Evolutionary conservation across 2,113 vertebrate genomes (phyloP).

Genomic region (Leptosomus discolor): DNA sequence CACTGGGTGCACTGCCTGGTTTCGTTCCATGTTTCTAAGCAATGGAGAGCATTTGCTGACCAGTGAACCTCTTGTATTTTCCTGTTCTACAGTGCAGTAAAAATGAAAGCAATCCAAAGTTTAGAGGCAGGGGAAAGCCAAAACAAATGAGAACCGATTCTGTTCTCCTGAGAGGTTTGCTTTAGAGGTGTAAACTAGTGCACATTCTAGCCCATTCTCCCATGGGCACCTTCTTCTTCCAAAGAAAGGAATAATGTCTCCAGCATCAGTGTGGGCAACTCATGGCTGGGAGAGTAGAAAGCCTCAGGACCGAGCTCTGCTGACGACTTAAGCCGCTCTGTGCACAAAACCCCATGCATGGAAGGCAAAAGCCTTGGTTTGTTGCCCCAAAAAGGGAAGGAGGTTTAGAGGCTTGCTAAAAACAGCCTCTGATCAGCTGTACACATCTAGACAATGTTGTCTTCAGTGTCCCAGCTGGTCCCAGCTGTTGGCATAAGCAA

Average conservation of each 20-base stretch:
- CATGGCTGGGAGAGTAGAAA: neutral
- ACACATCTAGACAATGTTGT: neutral
- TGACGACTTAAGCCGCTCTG: neutral
- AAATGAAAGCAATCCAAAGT: neutral
- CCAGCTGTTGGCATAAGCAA: constrained; percentile 22
- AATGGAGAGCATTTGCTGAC: neutral
- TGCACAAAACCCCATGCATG: neutral
- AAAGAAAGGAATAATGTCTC: neutral
- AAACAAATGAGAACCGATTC: neutral
- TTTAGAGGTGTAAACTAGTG: neutral
- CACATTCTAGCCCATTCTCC: neutral
- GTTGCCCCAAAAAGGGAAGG: constrained; percentile 21
- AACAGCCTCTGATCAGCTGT: neutral
- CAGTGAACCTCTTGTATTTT: neutral
- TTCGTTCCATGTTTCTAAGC: neutral
- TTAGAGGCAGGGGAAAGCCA: neutral
- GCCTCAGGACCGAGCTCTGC: neutral
- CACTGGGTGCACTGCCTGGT: neutral
- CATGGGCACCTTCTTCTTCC: neutral
- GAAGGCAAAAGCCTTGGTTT: neutral
- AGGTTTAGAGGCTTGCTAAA: constrained; percentile 18
- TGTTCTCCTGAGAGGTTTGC: neutral
- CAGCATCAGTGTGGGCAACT: neutral
- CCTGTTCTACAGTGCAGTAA: neutral
- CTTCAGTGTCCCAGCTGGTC: constrained; percentile 16